Evolutionary conservation across 2,797 vertebrate genomes (phyloP).

Genomic region (Limnodromus scolopaceus): DNA sequence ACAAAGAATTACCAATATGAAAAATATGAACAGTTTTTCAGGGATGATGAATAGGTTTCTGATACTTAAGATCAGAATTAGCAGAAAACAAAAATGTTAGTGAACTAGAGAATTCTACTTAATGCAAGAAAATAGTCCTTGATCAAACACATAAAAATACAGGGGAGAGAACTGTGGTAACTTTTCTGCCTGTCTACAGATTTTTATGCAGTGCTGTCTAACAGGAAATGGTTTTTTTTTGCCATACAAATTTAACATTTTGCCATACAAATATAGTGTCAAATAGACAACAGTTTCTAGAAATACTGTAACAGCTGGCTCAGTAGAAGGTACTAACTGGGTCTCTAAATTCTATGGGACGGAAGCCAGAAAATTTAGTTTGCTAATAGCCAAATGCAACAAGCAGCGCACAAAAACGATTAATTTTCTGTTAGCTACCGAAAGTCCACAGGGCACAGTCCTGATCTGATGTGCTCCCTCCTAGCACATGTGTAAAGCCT

Average conservation of each 20-base stretch:
- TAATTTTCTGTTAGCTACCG: neutral
- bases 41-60: neutral
- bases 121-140: neutral
- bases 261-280: neutral
- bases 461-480: neutral
- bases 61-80: neutral
- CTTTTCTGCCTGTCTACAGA: neutral
- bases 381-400: rapidly evolving
- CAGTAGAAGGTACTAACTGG: neutral
- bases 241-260: too few relatives aligned
- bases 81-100: neutral
- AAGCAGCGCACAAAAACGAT: neutral
- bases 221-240: neutral
- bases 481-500: rapidly evolving
- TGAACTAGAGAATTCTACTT: neutral
- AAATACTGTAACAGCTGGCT: neutral
- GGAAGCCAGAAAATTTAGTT: neutral
- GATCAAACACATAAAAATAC: conserved; percentile 16
- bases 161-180: neutral
- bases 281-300: neutral
- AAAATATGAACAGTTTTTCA: neutral
- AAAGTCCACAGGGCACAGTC: neutral
- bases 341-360: neutral
- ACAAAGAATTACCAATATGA: neutral
- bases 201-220: neutral